Evolutionary conservation across 2,113 vertebrate genomes (phyloP).

Genomic region (Hoplias malabaricus): DNA sequence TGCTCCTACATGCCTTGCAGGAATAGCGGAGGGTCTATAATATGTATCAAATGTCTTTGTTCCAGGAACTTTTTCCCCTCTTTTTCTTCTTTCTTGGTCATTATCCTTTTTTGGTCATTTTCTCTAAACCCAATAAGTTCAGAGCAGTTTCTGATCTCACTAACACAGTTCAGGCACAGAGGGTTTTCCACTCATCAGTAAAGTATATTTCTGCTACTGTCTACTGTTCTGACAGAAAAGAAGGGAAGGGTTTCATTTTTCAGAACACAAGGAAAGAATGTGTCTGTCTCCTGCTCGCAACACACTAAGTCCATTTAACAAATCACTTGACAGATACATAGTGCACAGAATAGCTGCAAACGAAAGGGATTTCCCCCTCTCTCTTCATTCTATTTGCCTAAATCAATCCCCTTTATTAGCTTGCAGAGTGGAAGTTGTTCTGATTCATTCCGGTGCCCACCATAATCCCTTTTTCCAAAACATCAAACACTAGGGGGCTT

Average conservation of each 20-base stretch:
- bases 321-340: slow-evolving; percentile 47
- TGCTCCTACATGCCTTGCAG: too few relatives aligned
- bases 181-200: slow-evolving; percentile 4
- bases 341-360: slow-evolving; percentile 67
- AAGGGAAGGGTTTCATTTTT: slow-evolving; percentile 25
- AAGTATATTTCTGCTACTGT: slow-evolving; percentile 6
- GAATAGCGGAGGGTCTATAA: too few relatives aligned
- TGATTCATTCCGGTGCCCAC: slow-evolving; percentile 34
- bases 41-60: too few relatives aligned
- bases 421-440: slow-evolving; percentile 33
- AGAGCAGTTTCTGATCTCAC: slow-evolving; percentile 13
- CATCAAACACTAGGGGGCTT: slow-evolving; percentile 40
- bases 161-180: slow-evolving; percentile 13
- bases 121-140: background rate
- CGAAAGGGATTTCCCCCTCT: slow-evolving; percentile 52
- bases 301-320: slow-evolving; percentile 41
- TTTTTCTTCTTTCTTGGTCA: background rate
- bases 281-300: background rate
- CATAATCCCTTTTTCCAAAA: slow-evolving; percentile 40
- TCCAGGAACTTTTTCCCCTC: background rate
- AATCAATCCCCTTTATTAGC: slow-evolving; percentile 55
- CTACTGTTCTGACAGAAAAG: slow-evolving; percentile 13
- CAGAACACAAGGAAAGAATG: slow-evolving; percentile 14
- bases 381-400: slow-evolving; percentile 37
- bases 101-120: too few relatives aligned